Base-by-base conservation (phyloP, 2,113 vertebrate genomes). In the Todiramphus chloris region DNA sequence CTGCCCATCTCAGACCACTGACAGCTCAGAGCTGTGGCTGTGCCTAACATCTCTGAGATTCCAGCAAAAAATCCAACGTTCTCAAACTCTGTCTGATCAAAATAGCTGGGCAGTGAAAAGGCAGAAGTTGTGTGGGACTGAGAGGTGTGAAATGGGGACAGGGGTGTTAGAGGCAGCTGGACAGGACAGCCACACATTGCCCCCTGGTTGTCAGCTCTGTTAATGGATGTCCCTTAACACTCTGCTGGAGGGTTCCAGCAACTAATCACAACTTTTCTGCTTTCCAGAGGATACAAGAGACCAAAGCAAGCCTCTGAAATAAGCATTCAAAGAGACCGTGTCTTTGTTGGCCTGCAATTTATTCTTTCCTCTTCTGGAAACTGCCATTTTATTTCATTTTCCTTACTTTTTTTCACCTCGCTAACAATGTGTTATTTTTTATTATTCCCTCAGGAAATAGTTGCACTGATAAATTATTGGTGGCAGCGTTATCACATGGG, bases 131-230 rank as follows among this genome's bases (percentile, higher is more conserved):
- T 9, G 30, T 0, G 1, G 33, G 55, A 10, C 37, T 13, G 17
- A 59, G 43, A 28, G 76, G 30, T 68, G 67, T 51, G n/a, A 62
- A 23, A 16, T 0, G 3, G 51, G 43, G 55, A 11, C 53, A 8
- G 16, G 28, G 37, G 35, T 43, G 21, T 10, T 33, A 44, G 59
- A 77, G 39, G 51, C 72, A 91, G 44, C 53, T n/a, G 39, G 27
- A 4, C 1, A 37, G 59, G 15, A 60, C 53, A 67, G 60, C 43
- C 3, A 0, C 30, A 14, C 12, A 0, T 44, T 66, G 51, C 5
- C 13, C 43, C 27, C n/a, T 66, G 7, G 0, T 25, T 51, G 2
- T 35, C 51, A 51, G 46, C n/a, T 33, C 1, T 48, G 39, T 5
- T 33, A n/a, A 14, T 5, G 31, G n/a, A 6, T 21, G 43, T 19